Evolutionary conservation across 2,888 invertebrate genomes (phyloP).

Genomic region (Balanococcus diminutus): DNA sequence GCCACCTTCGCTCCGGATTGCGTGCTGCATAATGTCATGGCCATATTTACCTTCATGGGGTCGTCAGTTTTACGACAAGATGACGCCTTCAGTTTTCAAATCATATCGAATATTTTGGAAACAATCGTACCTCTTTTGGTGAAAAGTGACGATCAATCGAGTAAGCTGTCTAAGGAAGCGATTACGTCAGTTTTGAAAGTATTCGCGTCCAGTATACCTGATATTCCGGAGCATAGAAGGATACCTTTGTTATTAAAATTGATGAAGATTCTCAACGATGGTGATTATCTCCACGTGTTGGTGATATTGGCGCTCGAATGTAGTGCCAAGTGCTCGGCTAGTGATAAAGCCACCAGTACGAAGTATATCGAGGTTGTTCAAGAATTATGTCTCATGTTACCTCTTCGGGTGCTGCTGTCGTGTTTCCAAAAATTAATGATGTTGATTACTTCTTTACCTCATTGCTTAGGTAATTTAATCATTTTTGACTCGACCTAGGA

Average conservation of each 20-base stretch:
- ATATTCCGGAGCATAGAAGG: constrained; percentile 92
- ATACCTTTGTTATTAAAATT: constrained; percentile 79
- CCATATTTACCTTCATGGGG: constrained; percentile 98
- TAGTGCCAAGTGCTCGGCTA: constrained; percentile 14
- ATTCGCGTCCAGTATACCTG: constrained; percentile 87
- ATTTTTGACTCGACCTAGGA: no score
- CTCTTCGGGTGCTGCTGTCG: neutral
- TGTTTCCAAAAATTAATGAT: constrained; percentile 64
- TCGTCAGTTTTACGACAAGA: constrained; percentile 90
- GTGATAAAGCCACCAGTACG: neutral
- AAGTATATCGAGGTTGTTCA: constrained; percentile 60
- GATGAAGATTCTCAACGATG: constrained; percentile 72
- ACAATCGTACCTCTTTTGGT: constrained; percentile 86
- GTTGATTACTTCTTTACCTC: constrained; percentile 72
- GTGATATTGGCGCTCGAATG: constrained; percentile 73
- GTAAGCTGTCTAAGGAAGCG: neutral
- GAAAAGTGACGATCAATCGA: constrained; percentile 60
- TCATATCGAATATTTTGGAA: constrained; percentile 87
- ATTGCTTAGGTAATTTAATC: constrained; percentile 63
- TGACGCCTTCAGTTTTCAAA: constrained; percentile 92
- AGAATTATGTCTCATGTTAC: constrained; percentile 63
- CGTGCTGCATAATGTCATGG: constrained; percentile 91
- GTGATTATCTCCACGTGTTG: constrained; percentile 73
- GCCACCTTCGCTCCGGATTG: constrained; percentile 80
- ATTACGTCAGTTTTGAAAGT: constrained; percentile 72